phyloP scores from a whole-genome alignment of 1,140 invertebrate species.

The Brachionus rubens region DNA sequence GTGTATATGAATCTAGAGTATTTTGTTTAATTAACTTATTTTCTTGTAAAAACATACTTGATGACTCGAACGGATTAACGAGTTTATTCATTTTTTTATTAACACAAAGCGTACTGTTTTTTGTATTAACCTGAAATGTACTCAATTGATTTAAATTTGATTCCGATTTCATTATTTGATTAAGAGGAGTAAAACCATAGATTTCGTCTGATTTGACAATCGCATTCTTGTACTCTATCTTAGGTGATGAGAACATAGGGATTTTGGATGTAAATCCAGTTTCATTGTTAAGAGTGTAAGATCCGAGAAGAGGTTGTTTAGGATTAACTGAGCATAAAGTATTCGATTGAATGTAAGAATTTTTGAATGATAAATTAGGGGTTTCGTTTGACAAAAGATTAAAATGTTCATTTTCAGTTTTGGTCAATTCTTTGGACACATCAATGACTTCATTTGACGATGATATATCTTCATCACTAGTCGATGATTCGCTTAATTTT shows the following conservation, averaged over 20 bases:
- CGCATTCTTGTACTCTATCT: conserved; percentile 1
- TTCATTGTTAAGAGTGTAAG: background rate
- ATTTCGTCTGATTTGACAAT: conserved; percentile 12
- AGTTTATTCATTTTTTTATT: background rate
- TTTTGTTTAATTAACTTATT: background rate
- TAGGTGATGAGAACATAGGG: background rate
- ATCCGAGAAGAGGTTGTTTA: background rate
- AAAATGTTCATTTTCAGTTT: conserved; percentile 22
- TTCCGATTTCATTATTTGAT: conserved; percentile 17
- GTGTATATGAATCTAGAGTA: background rate
- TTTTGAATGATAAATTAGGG: background rate
- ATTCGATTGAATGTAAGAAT: background rate
- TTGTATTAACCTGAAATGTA: conserved; percentile 3
- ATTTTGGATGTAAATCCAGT: background rate
- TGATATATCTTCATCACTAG: conserved; percentile 27
- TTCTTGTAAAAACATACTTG: background rate
- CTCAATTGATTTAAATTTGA: conserved; percentile 10
- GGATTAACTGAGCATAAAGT: background rate
- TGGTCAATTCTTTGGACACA: background rate
- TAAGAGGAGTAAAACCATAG: conserved; percentile 19
- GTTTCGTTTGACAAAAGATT: background rate
- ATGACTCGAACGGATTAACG: background rate
- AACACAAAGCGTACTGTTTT: conserved; percentile 11
- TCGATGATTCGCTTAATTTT: conserved; percentile 9
- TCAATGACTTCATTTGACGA: conserved; percentile 20